These are phyloP conservation scores for Monoplex corrugatus DNA, from an alignment of 2,888 invertebrate genomes.

Conservation along the genomic window DNA sequence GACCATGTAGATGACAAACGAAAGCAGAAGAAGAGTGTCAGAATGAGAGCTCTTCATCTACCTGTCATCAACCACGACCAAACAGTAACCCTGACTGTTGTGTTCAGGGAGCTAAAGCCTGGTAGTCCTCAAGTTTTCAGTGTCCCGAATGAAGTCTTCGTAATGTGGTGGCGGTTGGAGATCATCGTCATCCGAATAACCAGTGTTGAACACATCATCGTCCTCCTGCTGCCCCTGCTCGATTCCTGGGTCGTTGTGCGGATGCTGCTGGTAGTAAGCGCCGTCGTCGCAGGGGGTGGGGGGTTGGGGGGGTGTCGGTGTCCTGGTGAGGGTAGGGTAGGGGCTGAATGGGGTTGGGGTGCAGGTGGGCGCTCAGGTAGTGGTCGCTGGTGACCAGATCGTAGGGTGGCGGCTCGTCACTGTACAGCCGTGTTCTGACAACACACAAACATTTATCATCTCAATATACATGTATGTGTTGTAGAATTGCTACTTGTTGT, in stretches of 20 bases:
- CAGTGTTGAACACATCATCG: constrained; percentile 45
- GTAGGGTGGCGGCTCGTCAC: constrained; percentile 66
- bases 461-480: too few species aligned
- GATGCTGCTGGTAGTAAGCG: background rate
- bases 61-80: background rate
- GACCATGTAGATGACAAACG: background rate
- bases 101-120: constrained; percentile 39
- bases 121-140: constrained; percentile 51
- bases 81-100: background rate
- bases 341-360: background rate
- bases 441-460: background rate
- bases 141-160: constrained; percentile 52
- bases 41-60: background rate
- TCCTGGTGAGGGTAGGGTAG: background rate
- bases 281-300: background rate
- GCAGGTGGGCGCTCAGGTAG: constrained; percentile 49
- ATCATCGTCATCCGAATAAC: constrained; percentile 43
- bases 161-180: constrained; percentile 55
- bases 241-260: background rate
- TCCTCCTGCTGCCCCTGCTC: constrained; percentile 4
- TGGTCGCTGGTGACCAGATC: constrained; percentile 61
- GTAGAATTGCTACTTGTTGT: too few species aligned
- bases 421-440: constrained; percentile 59
- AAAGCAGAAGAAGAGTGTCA: background rate
- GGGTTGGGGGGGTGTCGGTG: background rate